A percentile compares a stretch with the other conserved stretches of the same genome.
phyloP scores from a whole-genome alignment of 2,888 invertebrate genomes.

The Troides helena region DNA sequence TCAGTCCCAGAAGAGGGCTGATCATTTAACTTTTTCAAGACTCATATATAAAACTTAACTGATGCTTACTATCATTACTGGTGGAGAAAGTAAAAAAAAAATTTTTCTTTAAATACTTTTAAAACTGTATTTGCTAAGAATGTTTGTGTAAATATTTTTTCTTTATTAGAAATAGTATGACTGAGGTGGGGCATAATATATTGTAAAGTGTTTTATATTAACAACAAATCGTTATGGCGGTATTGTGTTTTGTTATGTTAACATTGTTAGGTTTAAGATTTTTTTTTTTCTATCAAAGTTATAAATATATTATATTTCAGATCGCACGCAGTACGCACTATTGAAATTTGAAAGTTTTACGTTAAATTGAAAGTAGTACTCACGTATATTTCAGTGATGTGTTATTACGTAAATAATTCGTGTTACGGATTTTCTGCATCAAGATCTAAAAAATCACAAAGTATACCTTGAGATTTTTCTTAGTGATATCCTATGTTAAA shows the following conservation, averaged over 20 bases:
- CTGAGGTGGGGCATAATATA: constrained; percentile 57
- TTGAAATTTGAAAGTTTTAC: too few relatives aligned
- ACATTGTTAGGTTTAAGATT: constrained; percentile 29
- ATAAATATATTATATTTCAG: constrained; percentile 65
- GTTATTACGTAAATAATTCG: too few relatives aligned
- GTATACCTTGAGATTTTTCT: too few relatives aligned
- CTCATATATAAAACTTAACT: constrained; percentile 23
- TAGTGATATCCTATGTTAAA: too few relatives aligned
- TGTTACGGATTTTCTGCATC: too few relatives aligned
- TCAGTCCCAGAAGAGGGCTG: too few relatives aligned
- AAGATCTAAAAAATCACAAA: too few relatives aligned
- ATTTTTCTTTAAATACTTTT: constrained; percentile 27
- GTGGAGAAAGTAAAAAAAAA: constrained; percentile 5
- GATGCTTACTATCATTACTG: constrained; percentile 19
- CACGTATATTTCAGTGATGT: too few relatives aligned
- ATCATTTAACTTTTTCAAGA: neutral
- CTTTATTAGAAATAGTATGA: constrained; percentile 55
- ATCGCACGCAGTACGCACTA: constrained; percentile 21
- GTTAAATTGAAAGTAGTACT: too few relatives aligned
- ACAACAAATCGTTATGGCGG: constrained; percentile 40
- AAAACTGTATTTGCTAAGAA: constrained; percentile 29
- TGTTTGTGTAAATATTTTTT: constrained; percentile 66
- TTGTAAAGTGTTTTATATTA: constrained; percentile 59
- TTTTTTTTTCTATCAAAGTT: constrained; percentile 52
- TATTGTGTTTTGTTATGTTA: constrained; percentile 34